Conservation (phyloP, 2,113 vertebrate species). For the Heloderma charlesbogerti region DNA sequence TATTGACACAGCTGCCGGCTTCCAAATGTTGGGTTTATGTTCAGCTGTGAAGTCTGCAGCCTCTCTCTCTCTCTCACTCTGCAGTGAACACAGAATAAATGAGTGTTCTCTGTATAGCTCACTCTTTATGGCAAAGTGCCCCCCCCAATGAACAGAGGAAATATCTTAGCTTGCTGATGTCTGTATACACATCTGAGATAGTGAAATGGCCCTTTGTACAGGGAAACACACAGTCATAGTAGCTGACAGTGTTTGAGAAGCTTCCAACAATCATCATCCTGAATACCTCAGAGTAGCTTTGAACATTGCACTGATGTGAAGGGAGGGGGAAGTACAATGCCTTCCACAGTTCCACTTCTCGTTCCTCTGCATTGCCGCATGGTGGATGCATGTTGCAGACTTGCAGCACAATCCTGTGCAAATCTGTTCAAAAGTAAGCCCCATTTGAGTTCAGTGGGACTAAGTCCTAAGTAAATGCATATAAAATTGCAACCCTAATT, state of each 20-base stretch:
- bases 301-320: neutral
- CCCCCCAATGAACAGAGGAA: too few species aligned
- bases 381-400: neutral
- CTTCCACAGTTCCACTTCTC: neutral
- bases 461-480: too few species aligned
- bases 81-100: neutral
- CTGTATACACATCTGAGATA: too few species aligned
- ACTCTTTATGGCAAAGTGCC: neutral
- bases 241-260: neutral
- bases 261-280: neutral
- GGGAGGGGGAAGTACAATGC: neutral
- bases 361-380: neutral
- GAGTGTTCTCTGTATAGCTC: neutral
- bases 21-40: neutral
- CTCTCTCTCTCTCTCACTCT: neutral
- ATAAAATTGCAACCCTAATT: neutral
- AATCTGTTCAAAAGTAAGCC: neutral
- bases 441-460: neutral
- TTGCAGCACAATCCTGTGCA: neutral
- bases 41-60: neutral
- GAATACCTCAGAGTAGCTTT: fast-evolving
- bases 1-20: neutral
- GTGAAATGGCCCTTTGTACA: neutral
- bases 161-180: neutral
- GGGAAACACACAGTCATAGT: neutral